phyloP scores from a whole-genome alignment of 2,797 vertebrate genomes.

The Scolopax bukidnonensis region DNA sequence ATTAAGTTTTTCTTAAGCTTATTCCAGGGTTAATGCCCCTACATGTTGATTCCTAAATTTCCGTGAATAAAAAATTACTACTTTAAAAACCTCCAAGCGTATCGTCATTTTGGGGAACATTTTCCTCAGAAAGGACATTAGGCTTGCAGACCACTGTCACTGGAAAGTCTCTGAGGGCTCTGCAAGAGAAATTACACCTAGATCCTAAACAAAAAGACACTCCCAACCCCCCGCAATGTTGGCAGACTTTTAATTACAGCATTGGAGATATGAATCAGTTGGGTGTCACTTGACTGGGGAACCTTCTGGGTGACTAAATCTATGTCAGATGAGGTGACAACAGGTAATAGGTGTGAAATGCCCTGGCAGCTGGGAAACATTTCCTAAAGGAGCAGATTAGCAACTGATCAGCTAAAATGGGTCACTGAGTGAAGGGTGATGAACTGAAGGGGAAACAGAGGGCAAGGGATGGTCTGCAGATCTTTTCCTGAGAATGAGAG shows the following conservation, averaged over 20 bases:
- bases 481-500: background rate
- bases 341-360: background rate
- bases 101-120: background rate
- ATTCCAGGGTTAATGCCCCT: background rate
- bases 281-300: background rate
- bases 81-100: background rate
- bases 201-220: background rate
- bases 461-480: background rate
- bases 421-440: background rate
- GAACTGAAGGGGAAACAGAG: background rate
- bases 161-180: background rate
- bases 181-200: background rate
- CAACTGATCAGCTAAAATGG: background rate
- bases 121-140: background rate
- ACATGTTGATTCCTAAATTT: background rate
- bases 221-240: background rate
- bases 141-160: background rate
- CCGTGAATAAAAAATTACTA: background rate
- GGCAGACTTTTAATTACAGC: slow-evolving; percentile 18
- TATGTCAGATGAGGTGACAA: background rate
- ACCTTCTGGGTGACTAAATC: slow-evolving; percentile 11
- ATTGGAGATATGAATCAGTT: background rate
- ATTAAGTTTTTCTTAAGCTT: background rate
- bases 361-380: background rate
- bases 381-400: background rate